Evolutionary conservation across 2,888 invertebrate species (phyloP).

Genomic region (Eucera pruinosa): DNA sequence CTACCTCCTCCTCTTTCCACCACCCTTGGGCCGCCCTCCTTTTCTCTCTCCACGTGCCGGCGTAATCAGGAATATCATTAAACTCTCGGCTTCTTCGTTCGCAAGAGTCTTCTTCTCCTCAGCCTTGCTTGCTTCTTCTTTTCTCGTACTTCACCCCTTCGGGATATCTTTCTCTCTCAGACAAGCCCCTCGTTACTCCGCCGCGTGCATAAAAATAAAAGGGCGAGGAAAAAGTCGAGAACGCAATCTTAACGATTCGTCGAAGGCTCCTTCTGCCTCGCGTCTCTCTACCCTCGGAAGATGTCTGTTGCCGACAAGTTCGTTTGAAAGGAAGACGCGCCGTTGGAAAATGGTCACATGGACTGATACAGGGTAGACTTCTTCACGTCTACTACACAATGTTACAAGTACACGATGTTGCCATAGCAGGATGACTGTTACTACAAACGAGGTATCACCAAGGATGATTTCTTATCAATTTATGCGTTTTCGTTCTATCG

Average conservation of each 20-base stretch:
- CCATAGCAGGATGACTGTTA: no score
- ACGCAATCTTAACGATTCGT: slow-evolving; percentile 73
- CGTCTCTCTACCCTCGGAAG: slow-evolving; percentile 26
- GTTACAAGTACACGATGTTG: no score
- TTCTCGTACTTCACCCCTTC: slow-evolving; percentile 50
- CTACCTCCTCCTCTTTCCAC: neutral
- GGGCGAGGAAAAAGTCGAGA: slow-evolving; percentile 63
- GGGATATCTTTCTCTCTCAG: slow-evolving; percentile 32
- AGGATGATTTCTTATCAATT: no score
- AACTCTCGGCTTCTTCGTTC: slow-evolving; percentile 82
- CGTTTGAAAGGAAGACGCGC: slow-evolving; percentile 36
- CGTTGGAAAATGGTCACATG: slow-evolving; percentile 17
- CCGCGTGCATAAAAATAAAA: slow-evolving; percentile 68
- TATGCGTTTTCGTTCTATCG: no score
- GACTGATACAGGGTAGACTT: neutral
- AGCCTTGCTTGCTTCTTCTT: slow-evolving; percentile 37
- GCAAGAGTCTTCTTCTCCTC: slow-evolving; percentile 68
- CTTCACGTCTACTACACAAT: no score
- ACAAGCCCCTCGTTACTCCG: slow-evolving; percentile 75
- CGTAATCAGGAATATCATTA: slow-evolving; percentile 85
- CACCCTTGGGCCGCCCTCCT: slow-evolving; percentile 33
- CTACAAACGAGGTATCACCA: no score
- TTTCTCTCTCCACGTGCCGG: slow-evolving; percentile 80
- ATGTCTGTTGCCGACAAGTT: slow-evolving; percentile 52
- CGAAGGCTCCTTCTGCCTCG: slow-evolving; percentile 49